Percentiles rank a stretch among this genome's conserved stretches.
These are phyloP conservation scores for Musca vetustissima DNA, from an alignment of 1,140 invertebrate genomes.

Conservation along the genomic window DNA sequence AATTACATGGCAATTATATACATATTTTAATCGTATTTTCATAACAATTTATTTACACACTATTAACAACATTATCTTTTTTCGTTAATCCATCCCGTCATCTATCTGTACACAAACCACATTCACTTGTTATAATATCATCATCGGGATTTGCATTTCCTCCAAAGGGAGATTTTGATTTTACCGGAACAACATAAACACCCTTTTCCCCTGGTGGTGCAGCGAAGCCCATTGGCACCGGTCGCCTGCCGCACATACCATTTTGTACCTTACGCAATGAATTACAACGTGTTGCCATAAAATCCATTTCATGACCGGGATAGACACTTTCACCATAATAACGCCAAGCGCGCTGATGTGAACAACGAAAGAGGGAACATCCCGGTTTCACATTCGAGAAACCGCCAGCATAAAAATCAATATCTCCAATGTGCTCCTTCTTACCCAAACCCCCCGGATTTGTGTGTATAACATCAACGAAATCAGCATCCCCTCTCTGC, in stretches of 20 bases:
- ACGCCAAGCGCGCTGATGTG: slow-evolving; percentile 61
- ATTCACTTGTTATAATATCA: neutral
- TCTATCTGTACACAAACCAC: neutral
- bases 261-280: slow-evolving; percentile 17
- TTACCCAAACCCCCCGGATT: slow-evolving; percentile 80
- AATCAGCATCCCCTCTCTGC: slow-evolving; percentile 80
- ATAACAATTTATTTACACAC: too few species aligned
- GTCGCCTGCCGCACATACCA: neutral
- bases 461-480: slow-evolving; percentile 87
- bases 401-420: slow-evolving; percentile 90
- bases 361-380: slow-evolving; percentile 65
- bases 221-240: slow-evolving; percentile 29
- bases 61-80: too few species aligned
- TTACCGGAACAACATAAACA: slow-evolving; percentile 25
- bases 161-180: slow-evolving; percentile 26
- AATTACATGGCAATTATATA: too few species aligned
- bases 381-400: slow-evolving; percentile 79
- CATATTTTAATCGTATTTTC: too few species aligned
- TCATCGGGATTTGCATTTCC: neutral
- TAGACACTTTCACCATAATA: slow-evolving; percentile 62
- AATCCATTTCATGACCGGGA: slow-evolving; percentile 28
- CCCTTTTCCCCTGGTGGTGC: slow-evolving; percentile 16
- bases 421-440: slow-evolving; percentile 76
- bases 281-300: slow-evolving; percentile 26
- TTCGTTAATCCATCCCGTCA: neutral